Evolutionary conservation across 2,888 invertebrate species (phyloP).

Genomic region (Drosophila planitibia): DNA sequence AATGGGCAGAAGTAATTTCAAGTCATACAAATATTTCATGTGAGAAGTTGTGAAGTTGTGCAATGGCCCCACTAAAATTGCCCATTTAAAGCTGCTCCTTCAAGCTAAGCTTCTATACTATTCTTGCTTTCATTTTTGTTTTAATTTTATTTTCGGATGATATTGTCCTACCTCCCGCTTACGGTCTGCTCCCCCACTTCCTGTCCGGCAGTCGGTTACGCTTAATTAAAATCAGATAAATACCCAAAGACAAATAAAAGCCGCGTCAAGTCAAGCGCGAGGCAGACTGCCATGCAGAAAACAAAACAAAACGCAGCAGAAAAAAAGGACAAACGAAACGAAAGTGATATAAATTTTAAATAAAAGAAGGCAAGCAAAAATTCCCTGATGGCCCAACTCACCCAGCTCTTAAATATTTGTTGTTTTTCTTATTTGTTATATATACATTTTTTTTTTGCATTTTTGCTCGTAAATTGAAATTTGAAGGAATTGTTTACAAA

Average conservation of each 20-base stretch:
- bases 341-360: conserved; percentile 47
- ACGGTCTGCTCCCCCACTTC: conserved; percentile 1
- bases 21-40: not conserved
- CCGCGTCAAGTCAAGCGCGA: conserved; percentile 49
- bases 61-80: conserved; percentile 2
- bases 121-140: not conserved
- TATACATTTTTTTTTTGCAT: conserved; percentile 7
- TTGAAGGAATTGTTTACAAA: conserved; percentile 47
- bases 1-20: not conserved
- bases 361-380: conserved; percentile 33
- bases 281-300: conserved; percentile 21
- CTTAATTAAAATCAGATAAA: conserved; percentile 74
- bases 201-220: conserved; percentile 46
- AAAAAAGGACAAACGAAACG: conserved; percentile 13
- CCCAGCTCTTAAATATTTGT: conserved; percentile 3
- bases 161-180: not conserved
- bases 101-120: conserved; percentile 7
- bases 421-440: not conserved
- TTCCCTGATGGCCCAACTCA: conserved; percentile 14
- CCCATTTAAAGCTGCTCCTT: not conserved
- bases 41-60: not conserved
- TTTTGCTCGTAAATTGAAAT: conserved; percentile 54
- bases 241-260: conserved; percentile 70
- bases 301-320: conserved; percentile 16
- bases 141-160: not conserved